Evolutionary conservation across 2,888 invertebrate genomes (phyloP).

Genomic region (Taphrorychus bicolor): DNA sequence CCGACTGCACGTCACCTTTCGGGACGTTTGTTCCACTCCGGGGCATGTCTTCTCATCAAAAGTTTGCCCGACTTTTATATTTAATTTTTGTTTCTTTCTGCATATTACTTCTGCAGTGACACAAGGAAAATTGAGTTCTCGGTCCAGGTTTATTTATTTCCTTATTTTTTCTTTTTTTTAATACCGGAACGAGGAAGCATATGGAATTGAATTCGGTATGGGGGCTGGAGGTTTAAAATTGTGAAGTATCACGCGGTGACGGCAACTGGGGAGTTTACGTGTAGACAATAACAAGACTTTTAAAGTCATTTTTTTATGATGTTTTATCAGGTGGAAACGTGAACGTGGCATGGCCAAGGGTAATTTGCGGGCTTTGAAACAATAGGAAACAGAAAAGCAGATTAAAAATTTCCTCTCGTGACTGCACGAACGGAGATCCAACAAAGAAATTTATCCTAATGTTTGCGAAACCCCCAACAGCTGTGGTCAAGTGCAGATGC

Average conservation of each 20-base stretch:
- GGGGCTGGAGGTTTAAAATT: not conserved
- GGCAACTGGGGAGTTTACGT: not conserved
- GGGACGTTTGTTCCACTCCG: conserved; percentile 14
- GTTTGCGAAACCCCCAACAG: conserved; percentile 16
- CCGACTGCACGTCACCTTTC: conserved; percentile 15
- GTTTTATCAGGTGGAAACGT: too few species aligned
- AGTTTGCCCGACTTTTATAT: conserved; percentile 22
- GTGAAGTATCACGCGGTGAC: not conserved
- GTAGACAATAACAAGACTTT: too few species aligned
- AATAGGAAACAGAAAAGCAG: conserved; percentile 10
- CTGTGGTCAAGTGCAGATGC: conserved; percentile 25
- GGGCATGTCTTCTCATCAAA: conserved; percentile 25
- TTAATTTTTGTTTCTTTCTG: conserved; percentile 21
- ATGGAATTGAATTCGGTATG: not conserved
- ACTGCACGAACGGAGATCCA: conserved; percentile 16
- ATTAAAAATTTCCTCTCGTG: conserved; percentile 24
- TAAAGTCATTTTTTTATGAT: too few species aligned
- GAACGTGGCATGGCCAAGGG: not conserved
- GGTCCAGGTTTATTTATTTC: not conserved
- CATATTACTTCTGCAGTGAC: not conserved
- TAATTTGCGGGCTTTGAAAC: not conserved
- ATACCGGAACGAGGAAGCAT: not conserved
- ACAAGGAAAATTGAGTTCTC: conserved; percentile 5
- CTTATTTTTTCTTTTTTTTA: not conserved
- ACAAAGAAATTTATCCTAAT: conserved; percentile 24